Base-by-base conservation (phyloP, 2,888 invertebrate genomes). In the Bugulina stolonifera region DNA sequence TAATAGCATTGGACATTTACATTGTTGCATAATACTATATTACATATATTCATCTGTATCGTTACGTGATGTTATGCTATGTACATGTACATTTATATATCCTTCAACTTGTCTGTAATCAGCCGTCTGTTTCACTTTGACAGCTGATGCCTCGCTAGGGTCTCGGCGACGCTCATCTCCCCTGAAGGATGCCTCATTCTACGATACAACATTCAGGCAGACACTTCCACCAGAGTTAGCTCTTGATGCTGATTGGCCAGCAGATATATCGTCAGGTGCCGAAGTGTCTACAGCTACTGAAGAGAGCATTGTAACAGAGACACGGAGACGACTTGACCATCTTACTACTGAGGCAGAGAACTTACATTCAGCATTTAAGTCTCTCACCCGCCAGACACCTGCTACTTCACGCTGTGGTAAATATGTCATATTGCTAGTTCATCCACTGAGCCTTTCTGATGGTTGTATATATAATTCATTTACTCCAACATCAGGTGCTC, bases 281-380 rank as follows among this genome's bases (percentile, higher is more conserved):
- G 64, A 64, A 10, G 64, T 64, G 2, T 64, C 64, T 18, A 64
- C 64, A 3, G 64, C 64, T 14, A 64, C 64, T 32, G 64, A 64
- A 64, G 64, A 64, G 34, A 64, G 64, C 64, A 64, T 64, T 64
- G 64, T 64, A 32, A 64, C 64, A 18, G 64, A 64, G 64, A 64
- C 64, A 32, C 25, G 64, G n/a, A 2, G 32, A 3, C 27, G 64
- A 14, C 64, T 64, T 29, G 32, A 64, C 27, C 27, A 64, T n/a
- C 32, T 64, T 2, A 64, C 64, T 18, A 14, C 22, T 10, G 64
- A 64, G 32, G 27, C 64, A 10, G 64, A 64, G n/a, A 64, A 32
- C 14, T 32, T 64, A 5, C 64, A 64, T 34, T 64, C 64, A 10
- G 64, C 64, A 29, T 64, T 64, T n/a, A 64, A 10, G 32, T 64